phyloP scores from a whole-genome alignment of 92 coral and sea anemone species.

The Epizoanthus illoricatus region DNA sequence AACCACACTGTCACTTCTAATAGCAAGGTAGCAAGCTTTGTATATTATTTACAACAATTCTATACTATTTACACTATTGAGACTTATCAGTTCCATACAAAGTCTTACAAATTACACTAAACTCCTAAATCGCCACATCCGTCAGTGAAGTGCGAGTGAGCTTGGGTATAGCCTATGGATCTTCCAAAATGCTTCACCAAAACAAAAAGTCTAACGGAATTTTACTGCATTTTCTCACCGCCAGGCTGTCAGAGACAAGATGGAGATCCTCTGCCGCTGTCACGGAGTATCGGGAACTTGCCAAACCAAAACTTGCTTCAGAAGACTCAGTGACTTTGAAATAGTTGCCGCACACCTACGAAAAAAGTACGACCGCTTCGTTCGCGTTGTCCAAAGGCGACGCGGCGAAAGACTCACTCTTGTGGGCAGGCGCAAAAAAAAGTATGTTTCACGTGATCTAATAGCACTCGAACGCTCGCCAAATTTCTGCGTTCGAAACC shows the following conservation, averaged over 20 bases:
- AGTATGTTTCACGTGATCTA: constrained; percentile 52
- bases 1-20: too few relatives aligned
- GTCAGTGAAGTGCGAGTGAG: too few relatives aligned
- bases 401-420: constrained; percentile 11
- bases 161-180: not conserved
- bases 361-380: constrained; percentile 50
- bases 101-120: too few relatives aligned
- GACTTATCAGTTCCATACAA: too few relatives aligned
- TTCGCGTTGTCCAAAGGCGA: constrained; percentile 42
- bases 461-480: constrained; percentile 60
- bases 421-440: not conserved
- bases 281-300: constrained; percentile 86
- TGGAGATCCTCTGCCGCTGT: constrained; percentile 77
- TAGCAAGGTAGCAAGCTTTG: too few relatives aligned
- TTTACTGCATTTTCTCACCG: not conserved
- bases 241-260: constrained; percentile 84
- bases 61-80: too few relatives aligned
- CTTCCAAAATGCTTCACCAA: not conserved
- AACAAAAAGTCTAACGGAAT: not conserved
- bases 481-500: constrained; percentile 58
- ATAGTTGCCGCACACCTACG: constrained; percentile 55
- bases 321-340: constrained; percentile 71
- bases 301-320: constrained; percentile 70
- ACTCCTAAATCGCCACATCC: too few relatives aligned
- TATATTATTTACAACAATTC: too few relatives aligned